These are phyloP conservation scores for Lamellibrachia columna DNA, from an alignment of 2,888 invertebrate species.

Conservation along the genomic window DNA sequence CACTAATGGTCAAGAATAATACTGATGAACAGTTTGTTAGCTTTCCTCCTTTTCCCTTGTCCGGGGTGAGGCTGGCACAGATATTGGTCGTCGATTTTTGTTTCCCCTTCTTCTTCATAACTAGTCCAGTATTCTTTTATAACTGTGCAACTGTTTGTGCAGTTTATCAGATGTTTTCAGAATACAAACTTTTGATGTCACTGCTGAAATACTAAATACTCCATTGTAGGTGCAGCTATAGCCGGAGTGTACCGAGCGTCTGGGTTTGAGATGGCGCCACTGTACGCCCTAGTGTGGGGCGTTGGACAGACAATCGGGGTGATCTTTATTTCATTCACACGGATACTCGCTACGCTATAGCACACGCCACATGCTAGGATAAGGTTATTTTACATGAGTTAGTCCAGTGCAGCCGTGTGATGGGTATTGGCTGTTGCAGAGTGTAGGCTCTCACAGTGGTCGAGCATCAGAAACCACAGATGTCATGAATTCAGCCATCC, in stretches of 20 bases:
- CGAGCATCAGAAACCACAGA: not conserved
- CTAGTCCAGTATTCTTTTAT: too few species aligned
- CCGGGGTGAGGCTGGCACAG: too few species aligned
- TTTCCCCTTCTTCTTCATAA: too few species aligned
- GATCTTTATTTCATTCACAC: slow-evolving; percentile 89
- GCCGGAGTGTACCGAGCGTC: slow-evolving; percentile 94
- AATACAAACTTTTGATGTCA: not conserved
- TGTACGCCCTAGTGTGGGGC: slow-evolving; percentile 93
- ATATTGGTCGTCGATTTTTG: too few species aligned
- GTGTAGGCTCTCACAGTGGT: not conserved
- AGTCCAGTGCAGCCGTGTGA: not conserved
- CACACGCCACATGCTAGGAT: not conserved
- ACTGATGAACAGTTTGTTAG: too few species aligned
- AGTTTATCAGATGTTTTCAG: not conserved
- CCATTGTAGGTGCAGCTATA: slow-evolving; percentile 85
- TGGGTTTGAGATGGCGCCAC: slow-evolving; percentile 86
- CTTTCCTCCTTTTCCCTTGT: too few species aligned
- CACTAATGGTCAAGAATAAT: too few species aligned
- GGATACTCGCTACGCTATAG: slow-evolving; percentile 91
- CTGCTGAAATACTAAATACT: not conserved
- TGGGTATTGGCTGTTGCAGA: not conserved
- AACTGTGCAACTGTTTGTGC: not conserved
- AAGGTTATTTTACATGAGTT: not conserved
- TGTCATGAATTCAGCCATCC: not conserved
- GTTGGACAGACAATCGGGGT: slow-evolving; percentile 90